Base-by-base conservation (phyloP, 1,140 invertebrate species). In the Zaprionus vittiger region DNA sequence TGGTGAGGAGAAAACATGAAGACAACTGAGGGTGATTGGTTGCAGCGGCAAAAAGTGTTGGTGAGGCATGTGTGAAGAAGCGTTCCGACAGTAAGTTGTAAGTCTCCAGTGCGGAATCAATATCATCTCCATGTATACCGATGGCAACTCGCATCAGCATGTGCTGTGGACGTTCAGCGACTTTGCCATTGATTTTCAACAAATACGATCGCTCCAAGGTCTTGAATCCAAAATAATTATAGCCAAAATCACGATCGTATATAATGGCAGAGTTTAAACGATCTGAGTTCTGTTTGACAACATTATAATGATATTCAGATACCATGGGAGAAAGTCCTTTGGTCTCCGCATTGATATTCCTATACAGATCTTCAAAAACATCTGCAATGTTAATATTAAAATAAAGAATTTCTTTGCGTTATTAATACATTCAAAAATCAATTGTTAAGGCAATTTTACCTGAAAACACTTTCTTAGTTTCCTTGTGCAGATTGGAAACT, bases 151-250 rank as follows among this genome's bases (percentile, higher is more conserved):
- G 94, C 99, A 99, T 99, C 55, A 99, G 93, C 98, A 99, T 98
- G 73, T 99, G 98, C 90, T 99, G 99, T 0, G 99, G 99, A 49
- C 99, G 94, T 93, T 99, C 99, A 5, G 96, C 98, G 56, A 99
- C 96, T 95, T 99, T 99, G 0, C 96, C 96, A 93, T 98, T 95
- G 62, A 99, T 98, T 93, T 98, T 99, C 22, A 99, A 93, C 59
- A 99, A 94, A 93, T 99, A 99, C 2, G 98, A 99, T 72, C 97
- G 94, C 92, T 99, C 99, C 56, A 99, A 93, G 5, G 99, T 99
- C 94, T 99, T 99, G 86, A 99, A 99, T 41, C 99, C 99, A 95
- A 99, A 99, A 92, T 99, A 99, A 92, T 99, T 99, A 93, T 99
- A 99, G 66, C 95, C 96, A 91, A 98, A 99, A 94, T 99, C 99